These are phyloP conservation scores for Nerophis lumbriciformis DNA, from an alignment of 2,113 vertebrate genomes.

Conservation along the genomic window DNA sequence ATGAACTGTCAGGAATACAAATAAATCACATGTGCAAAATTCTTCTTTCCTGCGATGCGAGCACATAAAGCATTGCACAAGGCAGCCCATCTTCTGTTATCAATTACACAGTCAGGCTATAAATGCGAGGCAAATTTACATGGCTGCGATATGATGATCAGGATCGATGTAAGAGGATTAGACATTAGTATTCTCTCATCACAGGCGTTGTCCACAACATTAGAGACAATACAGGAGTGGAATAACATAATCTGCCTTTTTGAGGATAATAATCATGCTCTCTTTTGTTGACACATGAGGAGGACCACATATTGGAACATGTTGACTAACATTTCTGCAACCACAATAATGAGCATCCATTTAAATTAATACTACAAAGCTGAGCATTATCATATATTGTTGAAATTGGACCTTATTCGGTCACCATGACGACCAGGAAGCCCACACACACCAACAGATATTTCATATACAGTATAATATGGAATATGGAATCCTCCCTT, in stretches of 20 bases:
- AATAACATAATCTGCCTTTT: neutral
- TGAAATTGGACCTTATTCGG: neutral
- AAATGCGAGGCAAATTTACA: conserved; percentile 25
- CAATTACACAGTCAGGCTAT: neutral
- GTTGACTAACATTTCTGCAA: neutral
- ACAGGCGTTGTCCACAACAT: neutral
- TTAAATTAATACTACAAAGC: neutral
- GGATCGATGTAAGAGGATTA: conserved; percentile 67
- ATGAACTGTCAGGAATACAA: conserved; percentile 29
- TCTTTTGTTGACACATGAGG: neutral
- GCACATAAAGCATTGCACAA: neutral
- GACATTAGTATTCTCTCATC: conserved; percentile 52
- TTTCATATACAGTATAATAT: too few species aligned
- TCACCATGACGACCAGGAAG: too few species aligned
- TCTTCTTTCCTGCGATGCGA: neutral
- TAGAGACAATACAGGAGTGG: neutral
- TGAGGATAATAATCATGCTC: too few species aligned
- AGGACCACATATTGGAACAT: neutral
- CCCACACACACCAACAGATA: too few species aligned
- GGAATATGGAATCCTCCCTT: too few species aligned
- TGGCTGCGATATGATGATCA: conserved; percentile 49
- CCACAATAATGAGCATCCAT: neutral
- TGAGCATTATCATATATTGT: neutral
- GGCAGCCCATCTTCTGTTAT: conserved; percentile 5
- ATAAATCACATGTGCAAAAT: conserved; percentile 2